Percentiles rank a stretch among this genome's conserved stretches.
These are phyloP conservation scores for Pollicipes pollicipes DNA, from an alignment of 1,140 invertebrate species.

Conservation along the genomic window DNA sequence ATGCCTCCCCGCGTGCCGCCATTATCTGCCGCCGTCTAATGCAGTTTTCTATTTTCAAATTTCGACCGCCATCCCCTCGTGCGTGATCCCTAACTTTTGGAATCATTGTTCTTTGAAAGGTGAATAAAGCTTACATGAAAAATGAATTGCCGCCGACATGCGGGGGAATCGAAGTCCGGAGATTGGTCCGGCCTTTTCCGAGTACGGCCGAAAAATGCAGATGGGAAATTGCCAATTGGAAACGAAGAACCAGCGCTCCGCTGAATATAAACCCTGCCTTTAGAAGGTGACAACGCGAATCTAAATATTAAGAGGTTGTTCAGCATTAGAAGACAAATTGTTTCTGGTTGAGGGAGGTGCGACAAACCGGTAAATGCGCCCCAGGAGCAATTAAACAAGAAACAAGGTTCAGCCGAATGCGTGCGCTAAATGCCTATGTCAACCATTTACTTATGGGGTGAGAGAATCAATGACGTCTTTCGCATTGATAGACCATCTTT, in stretches of 20 bases:
- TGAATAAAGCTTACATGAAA: background rate
- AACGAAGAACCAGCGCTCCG: background rate
- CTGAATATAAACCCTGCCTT: background rate
- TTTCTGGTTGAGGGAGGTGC: background rate
- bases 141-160: background rate
- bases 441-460: too few relatives aligned
- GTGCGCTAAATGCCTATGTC: too few relatives aligned
- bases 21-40: background rate
- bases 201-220: background rate
- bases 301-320: background rate
- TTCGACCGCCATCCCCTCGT: background rate
- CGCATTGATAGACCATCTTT: too few relatives aligned
- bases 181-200: background rate
- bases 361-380: background rate
- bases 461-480: too few relatives aligned
- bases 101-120: conserved; percentile 1
- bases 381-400: background rate
- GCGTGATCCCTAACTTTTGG: background rate
- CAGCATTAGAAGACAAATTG: background rate
- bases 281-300: background rate
- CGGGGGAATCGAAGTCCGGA: background rate
- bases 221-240: background rate
- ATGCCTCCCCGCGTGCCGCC: too few relatives aligned
- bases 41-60: conserved; percentile 2
- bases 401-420: too few relatives aligned